Percentiles rank a stretch among this genome's conserved stretches.
Conservation (phyloP, 2,797 vertebrate species). For the Falco berigora region DNA sequence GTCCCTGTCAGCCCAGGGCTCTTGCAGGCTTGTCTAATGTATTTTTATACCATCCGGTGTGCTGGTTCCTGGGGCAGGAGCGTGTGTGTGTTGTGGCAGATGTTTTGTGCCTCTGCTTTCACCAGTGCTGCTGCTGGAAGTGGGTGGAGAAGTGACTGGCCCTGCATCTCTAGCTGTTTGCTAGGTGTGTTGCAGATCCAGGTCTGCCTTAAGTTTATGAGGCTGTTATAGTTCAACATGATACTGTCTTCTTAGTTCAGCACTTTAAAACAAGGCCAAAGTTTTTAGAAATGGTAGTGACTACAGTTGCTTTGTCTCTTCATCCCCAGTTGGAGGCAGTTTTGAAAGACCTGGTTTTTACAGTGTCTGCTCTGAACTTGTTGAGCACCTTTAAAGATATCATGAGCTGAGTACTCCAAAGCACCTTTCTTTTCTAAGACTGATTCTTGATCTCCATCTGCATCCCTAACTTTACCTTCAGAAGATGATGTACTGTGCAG, state of each 20-base stretch:
- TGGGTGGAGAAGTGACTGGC: background rate
- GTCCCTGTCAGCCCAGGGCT: background rate
- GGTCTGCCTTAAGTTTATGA: background rate
- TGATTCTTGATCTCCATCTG: background rate
- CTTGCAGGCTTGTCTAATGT: background rate
- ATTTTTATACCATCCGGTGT: background rate
- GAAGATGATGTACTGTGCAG: background rate
- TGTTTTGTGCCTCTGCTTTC: background rate
- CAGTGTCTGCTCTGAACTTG: background rate
- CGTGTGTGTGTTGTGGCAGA: fast-evolving
- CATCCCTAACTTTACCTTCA: background rate
- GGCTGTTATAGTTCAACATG: background rate
- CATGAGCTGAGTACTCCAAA: background rate
- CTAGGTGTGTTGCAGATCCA: background rate
- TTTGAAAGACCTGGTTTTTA: background rate
- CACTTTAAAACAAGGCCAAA: background rate
- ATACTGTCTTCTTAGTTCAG: background rate
- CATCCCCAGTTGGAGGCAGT: background rate
- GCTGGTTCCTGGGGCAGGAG: background rate
- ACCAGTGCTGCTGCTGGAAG: background rate
- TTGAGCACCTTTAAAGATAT: background rate
- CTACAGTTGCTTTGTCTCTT: background rate
- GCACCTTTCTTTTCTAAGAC: background rate
- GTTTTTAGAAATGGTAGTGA: background rate
- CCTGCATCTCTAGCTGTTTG: background rate